phyloP scores from a whole-genome alignment of 2,888 invertebrate species.

The Apodemia hepburni region DNA sequence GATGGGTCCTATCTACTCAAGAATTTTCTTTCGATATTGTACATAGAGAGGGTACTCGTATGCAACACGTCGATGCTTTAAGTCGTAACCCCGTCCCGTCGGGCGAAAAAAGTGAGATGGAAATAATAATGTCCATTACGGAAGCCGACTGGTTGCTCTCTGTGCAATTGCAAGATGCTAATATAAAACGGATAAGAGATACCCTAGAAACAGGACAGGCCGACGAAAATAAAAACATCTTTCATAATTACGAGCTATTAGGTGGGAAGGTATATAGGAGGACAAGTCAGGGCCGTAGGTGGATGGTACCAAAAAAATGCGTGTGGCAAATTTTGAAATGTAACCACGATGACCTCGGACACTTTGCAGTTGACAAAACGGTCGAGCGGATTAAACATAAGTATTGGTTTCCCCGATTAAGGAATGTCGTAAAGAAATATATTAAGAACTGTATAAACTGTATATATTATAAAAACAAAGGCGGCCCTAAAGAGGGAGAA shows the following conservation, averaged over 20 bases:
- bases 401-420: background rate
- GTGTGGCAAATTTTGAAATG: slow-evolving; percentile 33
- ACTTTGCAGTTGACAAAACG: slow-evolving; percentile 17
- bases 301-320: slow-evolving; percentile 37
- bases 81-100: slow-evolving; percentile 21
- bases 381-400: background rate
- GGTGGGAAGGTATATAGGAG: slow-evolving; percentile 34
- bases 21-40: slow-evolving; percentile 20
- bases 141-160: slow-evolving; percentile 33
- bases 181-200: slow-evolving; percentile 28
- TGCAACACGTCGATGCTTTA: slow-evolving; percentile 17
- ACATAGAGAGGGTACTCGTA: slow-evolving; percentile 17
- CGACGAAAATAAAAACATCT: slow-evolving; percentile 3
- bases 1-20: slow-evolving; percentile 32
- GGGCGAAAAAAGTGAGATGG: slow-evolving; percentile 20
- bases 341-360: slow-evolving; percentile 35
- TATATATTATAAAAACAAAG: slow-evolving; percentile 16
- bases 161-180: slow-evolving; percentile 33
- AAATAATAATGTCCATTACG: slow-evolving; percentile 22
- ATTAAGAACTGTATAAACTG: background rate
- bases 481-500: slow-evolving; percentile 5
- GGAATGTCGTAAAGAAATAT: slow-evolving; percentile 3
- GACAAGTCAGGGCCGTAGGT: slow-evolving; percentile 35
- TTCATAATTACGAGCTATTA: slow-evolving; percentile 12
- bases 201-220: slow-evolving; percentile 1